Evolutionary conservation across 2,113 vertebrate genomes (phyloP), one percentile per base, ranked within the genome.

Genomic region (Castor canadensis): DNA sequence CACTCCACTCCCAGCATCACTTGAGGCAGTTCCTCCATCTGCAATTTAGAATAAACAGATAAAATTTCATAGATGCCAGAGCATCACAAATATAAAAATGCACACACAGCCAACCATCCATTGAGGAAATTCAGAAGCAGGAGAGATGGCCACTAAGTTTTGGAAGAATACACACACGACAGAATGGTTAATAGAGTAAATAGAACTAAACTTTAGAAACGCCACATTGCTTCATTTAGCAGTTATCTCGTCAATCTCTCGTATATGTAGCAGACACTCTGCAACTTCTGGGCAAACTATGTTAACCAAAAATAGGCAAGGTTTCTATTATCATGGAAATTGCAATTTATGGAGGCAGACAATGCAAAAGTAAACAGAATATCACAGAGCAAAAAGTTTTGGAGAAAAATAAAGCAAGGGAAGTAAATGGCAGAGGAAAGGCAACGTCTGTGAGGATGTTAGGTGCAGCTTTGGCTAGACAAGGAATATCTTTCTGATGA

Each of bases 51-150:
- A 49, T 5, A 64, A 82, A 16, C 5, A 72, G 24, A n/a, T 35
- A 9, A 17, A 69, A 20, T 88, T 73, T 93, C 64, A 45, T 20
- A 54, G 30, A 28, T 40, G 76, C 54, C 2, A 67, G 45, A 52
- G 1, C 28, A 24, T 24, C 58, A 52, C 45, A 49, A 73, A 49
- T 2, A 87, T 6, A 69, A 58, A 87, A n/a, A 64, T 47, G 10
- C 22, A 54, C 13, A 62, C 1, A 16, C 0, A 2, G 40, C 28
- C n/a, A 22, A 16, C 19, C 22, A 49, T 45, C 40, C 56, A 0
- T 17, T 69, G 43, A 73, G 19, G 38, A 12, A 10, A 67, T 28
- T 38, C 47, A 87, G 30, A 40, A 26, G 64, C 45, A 43, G 43
- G 32, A 45, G 22, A 69, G 9, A 69, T 72, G 66, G 60, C 10